These are phyloP conservation scores for Formicarius rufipectus DNA, from an alignment of 2,113 vertebrate genomes.

Conservation along the genomic window DNA sequence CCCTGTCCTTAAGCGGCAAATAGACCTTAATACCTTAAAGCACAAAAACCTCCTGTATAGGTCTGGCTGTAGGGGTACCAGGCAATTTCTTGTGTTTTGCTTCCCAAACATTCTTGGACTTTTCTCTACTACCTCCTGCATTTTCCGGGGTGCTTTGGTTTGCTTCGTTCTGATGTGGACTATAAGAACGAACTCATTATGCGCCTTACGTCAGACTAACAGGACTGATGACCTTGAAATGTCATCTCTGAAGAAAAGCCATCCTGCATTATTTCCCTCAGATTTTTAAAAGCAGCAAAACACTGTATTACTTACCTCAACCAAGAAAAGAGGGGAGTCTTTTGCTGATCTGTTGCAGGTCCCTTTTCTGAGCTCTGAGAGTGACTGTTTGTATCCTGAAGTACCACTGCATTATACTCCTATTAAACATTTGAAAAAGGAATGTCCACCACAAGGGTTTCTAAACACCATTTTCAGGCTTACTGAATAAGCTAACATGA, in stretches of 20 bases:
- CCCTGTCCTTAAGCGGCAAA: not conserved
- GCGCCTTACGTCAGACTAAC: not conserved
- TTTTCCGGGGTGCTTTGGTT: not conserved
- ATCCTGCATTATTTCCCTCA: not conserved
- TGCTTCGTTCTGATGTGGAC: not conserved
- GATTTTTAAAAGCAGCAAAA: not conserved
- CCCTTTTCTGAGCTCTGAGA: not conserved
- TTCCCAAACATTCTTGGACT: not conserved
- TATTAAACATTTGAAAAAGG: not conserved
- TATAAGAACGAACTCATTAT: not conserved
- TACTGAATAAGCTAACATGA: not conserved
- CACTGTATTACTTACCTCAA: not conserved
- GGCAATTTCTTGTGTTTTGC: not conserved
- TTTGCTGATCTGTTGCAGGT: not conserved
- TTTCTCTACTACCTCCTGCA: not conserved
- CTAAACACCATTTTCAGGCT: not conserved
- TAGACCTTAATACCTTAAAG: not conserved
- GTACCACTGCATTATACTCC: not conserved
- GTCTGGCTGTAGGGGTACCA: not conserved
- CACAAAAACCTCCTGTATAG: not conserved
- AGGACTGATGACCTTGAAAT: constrained; percentile 8
- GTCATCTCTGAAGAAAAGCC: not conserved
- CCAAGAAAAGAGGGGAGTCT: not conserved
- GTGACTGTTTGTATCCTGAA: not conserved
- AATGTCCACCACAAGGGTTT: not conserved